Percentiles rank a stretch among this genome's conserved stretches.
These are phyloP conservation scores for Haliclystus octoradiatus DNA, from an alignment of 30 jellyfish, hydroid and myxozoan species.

Conservation along the genomic window DNA sequence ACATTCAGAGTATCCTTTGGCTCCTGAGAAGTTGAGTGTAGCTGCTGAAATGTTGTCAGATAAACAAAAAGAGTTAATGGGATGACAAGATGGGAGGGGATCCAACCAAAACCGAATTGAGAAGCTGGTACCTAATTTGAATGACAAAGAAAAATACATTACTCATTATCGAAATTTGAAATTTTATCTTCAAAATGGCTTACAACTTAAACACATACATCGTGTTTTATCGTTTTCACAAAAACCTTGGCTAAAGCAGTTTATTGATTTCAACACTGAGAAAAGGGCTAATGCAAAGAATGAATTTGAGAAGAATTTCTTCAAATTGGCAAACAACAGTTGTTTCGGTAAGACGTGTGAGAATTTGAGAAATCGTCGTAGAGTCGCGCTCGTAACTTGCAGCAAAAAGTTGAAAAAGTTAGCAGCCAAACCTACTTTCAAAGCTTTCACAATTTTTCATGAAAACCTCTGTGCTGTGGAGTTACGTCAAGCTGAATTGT, in stretches of 20 bases:
- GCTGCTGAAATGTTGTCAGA: not conserved
- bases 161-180: not conserved
- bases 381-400: not conserved
- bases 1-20: not conserved
- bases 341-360: not conserved
- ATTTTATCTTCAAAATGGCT: not conserved
- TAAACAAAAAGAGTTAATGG: not conserved
- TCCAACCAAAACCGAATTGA: no score
- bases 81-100: no score
- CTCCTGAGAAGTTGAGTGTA: not conserved
- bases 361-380: not conserved
- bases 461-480: not conserved
- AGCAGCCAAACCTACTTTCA: not conserved
- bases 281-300: constrained; percentile 21
- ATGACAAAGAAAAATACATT: not conserved
- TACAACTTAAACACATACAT: not conserved
- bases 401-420: not conserved
- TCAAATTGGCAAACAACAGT: constrained; percentile 6
- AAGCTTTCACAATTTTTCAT: not conserved
- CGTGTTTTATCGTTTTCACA: constrained; percentile 38
- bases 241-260: constrained; percentile 25
- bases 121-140: not conserved
- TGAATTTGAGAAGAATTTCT: constrained; percentile 50
- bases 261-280: constrained; percentile 45
- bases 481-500: not conserved